A percentile compares a stretch with the other conserved stretches of the same genome.
Evolutionary conservation across 2,113 vertebrate species (phyloP).

Genomic region (Alectura lathami): DNA sequence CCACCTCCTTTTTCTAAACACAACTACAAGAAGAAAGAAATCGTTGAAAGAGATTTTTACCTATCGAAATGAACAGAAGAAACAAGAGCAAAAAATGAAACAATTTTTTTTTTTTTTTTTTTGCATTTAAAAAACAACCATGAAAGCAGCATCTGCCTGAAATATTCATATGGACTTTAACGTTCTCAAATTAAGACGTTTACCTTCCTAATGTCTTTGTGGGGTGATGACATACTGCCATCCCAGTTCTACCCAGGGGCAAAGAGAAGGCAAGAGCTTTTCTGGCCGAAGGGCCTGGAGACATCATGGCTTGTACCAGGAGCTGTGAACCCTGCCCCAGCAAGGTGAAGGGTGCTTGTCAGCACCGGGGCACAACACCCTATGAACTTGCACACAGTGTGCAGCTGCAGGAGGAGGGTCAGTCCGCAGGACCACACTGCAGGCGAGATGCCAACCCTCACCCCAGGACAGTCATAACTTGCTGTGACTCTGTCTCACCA

Average conservation of each 20-base stretch:
- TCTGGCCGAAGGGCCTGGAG: neutral
- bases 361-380: fast-evolving
- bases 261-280: neutral
- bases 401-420: neutral
- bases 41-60: neutral
- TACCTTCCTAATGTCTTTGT: neutral
- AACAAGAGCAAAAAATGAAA: neutral
- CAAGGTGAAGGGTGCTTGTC: fast-evolving
- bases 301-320: fast-evolving
- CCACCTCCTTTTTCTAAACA: neutral
- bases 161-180: neutral
- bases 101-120: neutral
- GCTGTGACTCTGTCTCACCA: neutral
- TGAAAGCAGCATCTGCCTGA: neutral
- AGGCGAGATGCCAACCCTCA: neutral
- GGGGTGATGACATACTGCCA: neutral
- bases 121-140: neutral
- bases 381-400: fast-evolving
- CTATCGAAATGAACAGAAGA: neutral
- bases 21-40: neutral
- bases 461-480: neutral
- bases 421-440: fast-evolving
- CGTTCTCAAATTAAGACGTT: neutral
- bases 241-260: neutral
- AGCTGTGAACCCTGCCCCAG: neutral